Evolutionary conservation across 2,113 vertebrate genomes (phyloP), one percentile per base, ranked within the genome.

Genomic region (Eurystomus gularis): DNA sequence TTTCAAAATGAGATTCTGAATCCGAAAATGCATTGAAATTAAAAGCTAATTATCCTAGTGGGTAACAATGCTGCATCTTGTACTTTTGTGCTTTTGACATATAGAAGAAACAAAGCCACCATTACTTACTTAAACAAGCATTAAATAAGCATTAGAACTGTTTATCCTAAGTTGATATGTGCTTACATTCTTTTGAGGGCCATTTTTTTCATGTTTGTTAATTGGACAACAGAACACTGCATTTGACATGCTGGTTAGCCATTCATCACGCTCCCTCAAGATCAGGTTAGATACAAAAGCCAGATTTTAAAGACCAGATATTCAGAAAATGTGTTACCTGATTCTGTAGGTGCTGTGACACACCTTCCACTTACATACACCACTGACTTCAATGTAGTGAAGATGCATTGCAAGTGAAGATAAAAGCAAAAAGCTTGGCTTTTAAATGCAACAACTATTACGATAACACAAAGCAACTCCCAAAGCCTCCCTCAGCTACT

Each of bases 91-190:
- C 33, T 92, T 86, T 46, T 83, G 29, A 83, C 68, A 70, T 15
- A 58, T 5, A 46, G 14, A 81, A 68, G 64, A 95, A 93, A 81
- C 51, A 88, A 90, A 86, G 35, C 4, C 39, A 88, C 2, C 0
- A 13, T 21, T 66, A 88, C 35, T 80, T 95, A 94, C 39, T 96
- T 90, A 93, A 95, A 96, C 72, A 88, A 95, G 51, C 58, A 86
- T 62, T 90, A 96, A 94, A 83, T 88, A 92, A 92, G 76, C 42
- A 90, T 86, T 86, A 94, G n/a, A 71, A 84, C 8, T 78, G 92
- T 93, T 93, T 93, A 94, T 58, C 10, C 65, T 71, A 75, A 92
- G 80, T 13, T 64, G 73, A 15, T 84, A 78, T 3, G 20, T 84
- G 79, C 76, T 93, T 93, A 94, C 76, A 92, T 94, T 94, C 75